A percentile compares a stretch with the other conserved stretches of the same genome.
Conservation (phyloP, 2,888 invertebrate species). For the Sinopyrophorus schimmeli region DNA sequence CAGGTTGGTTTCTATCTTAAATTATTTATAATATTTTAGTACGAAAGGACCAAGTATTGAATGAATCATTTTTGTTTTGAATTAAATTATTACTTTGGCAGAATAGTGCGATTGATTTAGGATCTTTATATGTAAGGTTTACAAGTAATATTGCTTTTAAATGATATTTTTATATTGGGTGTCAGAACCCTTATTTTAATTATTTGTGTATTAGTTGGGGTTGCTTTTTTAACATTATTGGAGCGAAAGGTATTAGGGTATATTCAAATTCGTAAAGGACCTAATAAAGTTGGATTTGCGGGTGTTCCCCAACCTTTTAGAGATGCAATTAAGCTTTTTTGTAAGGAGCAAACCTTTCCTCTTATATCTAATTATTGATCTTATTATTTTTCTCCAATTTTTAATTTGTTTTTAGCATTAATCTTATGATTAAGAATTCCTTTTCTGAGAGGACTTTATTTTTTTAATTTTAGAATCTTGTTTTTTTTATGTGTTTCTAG, state of each 20-base stretch:
- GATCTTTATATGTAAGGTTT: too few relatives aligned
- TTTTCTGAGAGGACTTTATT: slow-evolving; percentile 59
- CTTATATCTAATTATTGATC: slow-evolving; percentile 62
- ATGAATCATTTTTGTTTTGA: slow-evolving; percentile 59
- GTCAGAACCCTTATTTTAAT: slow-evolving; percentile 56
- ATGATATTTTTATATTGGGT: too few relatives aligned
- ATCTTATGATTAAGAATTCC: slow-evolving; percentile 64
- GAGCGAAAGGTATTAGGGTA: slow-evolving; percentile 73
- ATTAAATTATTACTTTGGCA: slow-evolving; percentile 61
- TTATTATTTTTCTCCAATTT: slow-evolving; percentile 64
- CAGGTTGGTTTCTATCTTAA: slow-evolving; percentile 86
- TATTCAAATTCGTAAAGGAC: slow-evolving; percentile 74
- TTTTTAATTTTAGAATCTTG: slow-evolving; percentile 63
- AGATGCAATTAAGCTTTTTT: slow-evolving; percentile 74
- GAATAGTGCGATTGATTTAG: slow-evolving; percentile 74
- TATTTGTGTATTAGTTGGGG: slow-evolving; percentile 64
- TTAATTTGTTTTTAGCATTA: slow-evolving; percentile 64
- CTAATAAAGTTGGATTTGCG: slow-evolving; percentile 68
- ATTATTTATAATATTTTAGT: slow-evolving; percentile 65
- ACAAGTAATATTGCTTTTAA: too few relatives aligned
- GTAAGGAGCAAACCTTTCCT: slow-evolving; percentile 65
- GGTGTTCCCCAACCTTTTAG: slow-evolving; percentile 72
- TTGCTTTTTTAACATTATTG: slow-evolving; percentile 73
- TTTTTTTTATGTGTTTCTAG: slow-evolving; percentile 69
- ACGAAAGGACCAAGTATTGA: slow-evolving; percentile 75